Percentiles rank a stretch among this genome's conserved stretches.
phyloP scores from a whole-genome alignment of 2,797 vertebrate genomes.

The Adrianichthys oophorus region DNA sequence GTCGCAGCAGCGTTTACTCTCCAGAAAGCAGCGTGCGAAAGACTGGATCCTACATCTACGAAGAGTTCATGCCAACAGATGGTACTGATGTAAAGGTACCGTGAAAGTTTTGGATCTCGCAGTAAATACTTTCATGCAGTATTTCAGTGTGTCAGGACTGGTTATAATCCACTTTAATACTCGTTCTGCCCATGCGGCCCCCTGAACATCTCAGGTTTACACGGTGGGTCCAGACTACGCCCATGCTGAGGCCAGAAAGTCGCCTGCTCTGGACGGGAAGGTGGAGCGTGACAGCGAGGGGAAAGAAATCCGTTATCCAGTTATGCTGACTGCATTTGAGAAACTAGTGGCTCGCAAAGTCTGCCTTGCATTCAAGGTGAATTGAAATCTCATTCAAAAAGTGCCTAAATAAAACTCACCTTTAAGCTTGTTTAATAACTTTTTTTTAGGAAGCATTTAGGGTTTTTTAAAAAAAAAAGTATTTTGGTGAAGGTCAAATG shows the following conservation, averaged over 20 bases:
- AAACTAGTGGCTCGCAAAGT: constrained; percentile 98
- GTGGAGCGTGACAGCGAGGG: constrained; percentile 98
- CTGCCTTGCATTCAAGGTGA: constrained; percentile 96
- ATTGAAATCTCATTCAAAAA: background rate
- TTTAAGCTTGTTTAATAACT: no score
- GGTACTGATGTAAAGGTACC: constrained; percentile 97
- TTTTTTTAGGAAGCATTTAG: no score
- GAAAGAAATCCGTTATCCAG: constrained; percentile 97
- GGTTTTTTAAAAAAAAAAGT: no score
- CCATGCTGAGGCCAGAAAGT: constrained; percentile 96
- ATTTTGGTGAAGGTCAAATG: no score
- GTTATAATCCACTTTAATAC: no score
- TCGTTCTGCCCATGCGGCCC: no score
- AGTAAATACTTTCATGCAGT: background rate
- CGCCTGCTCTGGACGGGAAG: constrained; percentile 95
- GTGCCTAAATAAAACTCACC: no score
- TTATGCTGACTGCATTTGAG: constrained; percentile 99
- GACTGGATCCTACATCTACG: constrained; percentile 98
- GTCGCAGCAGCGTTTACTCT: constrained; percentile 97
- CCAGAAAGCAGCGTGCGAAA: constrained; percentile 97
- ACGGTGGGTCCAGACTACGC: constrained; percentile 98
- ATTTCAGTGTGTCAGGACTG: background rate
- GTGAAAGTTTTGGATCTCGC: background rate
- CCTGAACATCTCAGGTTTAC: constrained; percentile 83
- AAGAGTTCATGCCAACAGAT: constrained; percentile 99